Base-by-base conservation (phyloP, 1,140 invertebrate species). In the Bombus terrestris region DNA sequence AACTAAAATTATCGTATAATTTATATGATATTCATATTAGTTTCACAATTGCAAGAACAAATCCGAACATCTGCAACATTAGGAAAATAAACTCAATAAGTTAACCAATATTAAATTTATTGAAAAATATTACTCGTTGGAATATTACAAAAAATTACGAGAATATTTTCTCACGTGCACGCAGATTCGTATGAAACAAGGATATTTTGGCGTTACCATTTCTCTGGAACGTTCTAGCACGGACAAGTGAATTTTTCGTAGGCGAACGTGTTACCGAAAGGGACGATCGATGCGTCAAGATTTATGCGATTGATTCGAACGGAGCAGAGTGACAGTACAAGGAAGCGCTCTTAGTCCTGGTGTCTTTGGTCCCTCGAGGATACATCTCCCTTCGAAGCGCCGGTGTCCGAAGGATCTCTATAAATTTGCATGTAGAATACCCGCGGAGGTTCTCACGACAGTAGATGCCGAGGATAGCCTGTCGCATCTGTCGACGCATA, bases 341-440 rank as follows among this genome's bases (percentile, higher is more conserved):
- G 95, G 94, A 95, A 95, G 95, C 94, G 95, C 95, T 95, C 94
- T 95, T 95, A 95, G 95, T 94, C 93, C 93, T 93, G 93, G 93
- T 92, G 92, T 92, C 91, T 93, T 90, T 88, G 89, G 88, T 94
- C 94, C 92, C 94, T 66, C 22, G 94, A 93, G 93, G 88, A 92
- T 93, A 94, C 91, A 91, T 93, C 92, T 92, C 89, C 93, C 93
- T 91, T 79, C 89, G 90, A 90, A 88, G 73, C 92, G 84, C 86
- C 86, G 87, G 88, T 94, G 95, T 95, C 94, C 94, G 93, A 95
- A 94, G 94, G 94, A 95, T 95, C 93, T 95, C 94, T 95, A 95
- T 95, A 95, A 95, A 95, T 95, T 95, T 95, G 94, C 95, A 95
- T 95, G 94, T 95, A 95, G 94, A 95, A 95, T 95, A 94, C 93